Percentiles rank a stretch among this genome's conserved stretches.
Conservation (phyloP, 2,797 vertebrate genomes). For the Spinus olivaceus region DNA sequence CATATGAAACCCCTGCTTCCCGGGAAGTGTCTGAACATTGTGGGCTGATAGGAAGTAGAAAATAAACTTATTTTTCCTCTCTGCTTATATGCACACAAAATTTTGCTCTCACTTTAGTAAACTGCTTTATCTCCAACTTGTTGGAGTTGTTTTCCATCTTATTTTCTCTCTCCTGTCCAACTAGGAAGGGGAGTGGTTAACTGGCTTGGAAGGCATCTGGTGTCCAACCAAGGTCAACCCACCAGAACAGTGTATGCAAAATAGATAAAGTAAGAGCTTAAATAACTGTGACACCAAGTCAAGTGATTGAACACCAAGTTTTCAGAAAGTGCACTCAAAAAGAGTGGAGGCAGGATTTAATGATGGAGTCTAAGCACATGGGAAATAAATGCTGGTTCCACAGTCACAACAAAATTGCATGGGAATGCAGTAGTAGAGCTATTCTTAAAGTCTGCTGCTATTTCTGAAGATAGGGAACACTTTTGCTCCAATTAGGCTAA, state of each 20-base stretch:
- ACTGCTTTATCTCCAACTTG: not conserved
- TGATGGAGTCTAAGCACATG: not conserved
- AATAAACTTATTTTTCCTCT: not conserved
- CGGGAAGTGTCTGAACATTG: rapidly evolving
- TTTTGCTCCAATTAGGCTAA: not conserved
- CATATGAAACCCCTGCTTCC: not conserved
- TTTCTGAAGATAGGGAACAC: not conserved
- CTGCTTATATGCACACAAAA: not conserved
- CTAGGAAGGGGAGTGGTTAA: not conserved
- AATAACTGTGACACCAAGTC: not conserved
- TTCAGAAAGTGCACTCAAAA: not conserved
- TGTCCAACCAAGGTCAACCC: not conserved
- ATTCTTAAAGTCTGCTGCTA: not conserved
- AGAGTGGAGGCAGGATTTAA: not conserved
- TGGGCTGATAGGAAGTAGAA: not conserved
- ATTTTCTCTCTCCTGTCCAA: not conserved
- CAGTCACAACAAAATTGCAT: not conserved
- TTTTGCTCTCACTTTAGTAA: not conserved
- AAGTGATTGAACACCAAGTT: not conserved
- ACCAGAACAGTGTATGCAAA: rapidly evolving
- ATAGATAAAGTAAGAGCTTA: not conserved
- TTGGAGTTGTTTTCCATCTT: not conserved
- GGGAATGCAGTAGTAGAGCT: not conserved
- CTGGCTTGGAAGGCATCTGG: not conserved
- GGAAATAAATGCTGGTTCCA: not conserved